Percentiles rank a stretch among this genome's conserved stretches.
phyloP scores from a whole-genome alignment of 2,888 invertebrate species.

The Timema cristinae region DNA sequence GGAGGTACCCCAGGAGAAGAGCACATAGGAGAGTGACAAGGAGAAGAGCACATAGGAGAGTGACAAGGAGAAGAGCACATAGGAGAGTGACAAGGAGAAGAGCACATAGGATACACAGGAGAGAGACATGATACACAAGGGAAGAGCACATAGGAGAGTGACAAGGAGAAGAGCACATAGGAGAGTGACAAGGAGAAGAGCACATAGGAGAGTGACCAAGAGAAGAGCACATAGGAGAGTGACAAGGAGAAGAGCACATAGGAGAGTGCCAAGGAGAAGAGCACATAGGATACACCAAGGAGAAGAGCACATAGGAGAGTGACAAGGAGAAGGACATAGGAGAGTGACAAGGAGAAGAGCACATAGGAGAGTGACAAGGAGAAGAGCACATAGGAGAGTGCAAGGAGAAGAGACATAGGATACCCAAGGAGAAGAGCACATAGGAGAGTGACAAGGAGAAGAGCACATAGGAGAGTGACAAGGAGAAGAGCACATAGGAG shows the following conservation, averaged over 20 bases:
- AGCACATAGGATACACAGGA: too few relatives aligned
- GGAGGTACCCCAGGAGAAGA: neutral
- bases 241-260: neutral
- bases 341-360: neutral
- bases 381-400: neutral
- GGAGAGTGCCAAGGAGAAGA: neutral
- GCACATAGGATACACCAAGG: too few relatives aligned
- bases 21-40: neutral
- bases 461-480: neutral
- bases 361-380: neutral
- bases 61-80: neutral
- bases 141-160: too few relatives aligned
- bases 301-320: neutral
- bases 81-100: neutral
- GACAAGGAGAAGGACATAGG: conserved; percentile 2
- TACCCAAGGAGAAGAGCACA: too few relatives aligned
- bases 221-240: neutral
- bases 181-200: too few relatives aligned
- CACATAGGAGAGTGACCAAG: neutral
- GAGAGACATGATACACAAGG: too few relatives aligned
- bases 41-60: too few relatives aligned
- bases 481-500: neutral
- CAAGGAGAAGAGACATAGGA: conserved; percentile 13
- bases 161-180: too few relatives aligned
- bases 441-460: neutral